phyloP scores from a whole-genome alignment of 1,140 invertebrate genomes.

The Episyrphus balteatus region DNA sequence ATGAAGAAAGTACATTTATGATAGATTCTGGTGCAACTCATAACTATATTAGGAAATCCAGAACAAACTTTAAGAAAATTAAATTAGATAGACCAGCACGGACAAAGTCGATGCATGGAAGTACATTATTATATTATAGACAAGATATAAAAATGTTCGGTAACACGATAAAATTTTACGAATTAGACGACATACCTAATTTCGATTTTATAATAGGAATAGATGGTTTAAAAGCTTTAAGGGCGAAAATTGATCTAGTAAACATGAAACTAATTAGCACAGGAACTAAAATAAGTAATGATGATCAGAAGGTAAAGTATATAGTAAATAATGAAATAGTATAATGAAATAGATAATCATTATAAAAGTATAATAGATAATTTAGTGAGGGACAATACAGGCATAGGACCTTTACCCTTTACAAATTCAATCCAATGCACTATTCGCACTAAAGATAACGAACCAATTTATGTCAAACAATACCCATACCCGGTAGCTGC shows the following conservation, averaged over 20 bases:
- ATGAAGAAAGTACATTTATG: too few species aligned
- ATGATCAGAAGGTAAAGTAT: background rate
- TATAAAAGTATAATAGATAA: background rate
- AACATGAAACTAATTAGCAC: background rate
- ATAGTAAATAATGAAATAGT: background rate
- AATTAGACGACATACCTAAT: background rate
- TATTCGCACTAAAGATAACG: background rate
- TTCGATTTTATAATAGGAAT: conserved; percentile 2
- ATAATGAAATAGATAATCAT: background rate
- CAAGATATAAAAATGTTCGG: background rate
- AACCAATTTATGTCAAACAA: conserved; percentile 1
- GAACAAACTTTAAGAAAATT: too few species aligned
- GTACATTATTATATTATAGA: background rate
- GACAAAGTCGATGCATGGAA: background rate
- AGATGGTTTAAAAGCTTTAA: background rate
- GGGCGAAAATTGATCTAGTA: background rate
- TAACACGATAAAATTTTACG: background rate
- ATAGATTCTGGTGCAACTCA: too few species aligned
- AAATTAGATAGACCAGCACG: background rate
- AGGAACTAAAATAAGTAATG: background rate
- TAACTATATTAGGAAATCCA: too few species aligned
- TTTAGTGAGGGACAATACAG: background rate
- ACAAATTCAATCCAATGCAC: background rate
- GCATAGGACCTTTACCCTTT: background rate
- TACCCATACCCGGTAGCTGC: background rate